phyloP scores from a whole-genome alignment of 2,888 invertebrate genomes.

The Agrochola lychnidis region DNA sequence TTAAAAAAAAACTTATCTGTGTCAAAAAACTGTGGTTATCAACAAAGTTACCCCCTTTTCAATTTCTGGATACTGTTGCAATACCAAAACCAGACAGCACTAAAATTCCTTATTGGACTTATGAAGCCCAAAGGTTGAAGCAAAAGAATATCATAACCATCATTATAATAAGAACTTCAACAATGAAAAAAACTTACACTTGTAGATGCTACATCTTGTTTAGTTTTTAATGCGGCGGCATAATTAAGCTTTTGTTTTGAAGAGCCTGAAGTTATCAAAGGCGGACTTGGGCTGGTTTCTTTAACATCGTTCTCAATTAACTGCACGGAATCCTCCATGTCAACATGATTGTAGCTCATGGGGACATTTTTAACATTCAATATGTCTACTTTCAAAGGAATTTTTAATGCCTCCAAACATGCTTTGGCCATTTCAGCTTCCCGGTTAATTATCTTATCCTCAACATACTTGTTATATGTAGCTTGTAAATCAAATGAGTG shows the following conservation, averaged over 20 bases:
- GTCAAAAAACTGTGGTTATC: neutral
- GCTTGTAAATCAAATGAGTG: constrained; percentile 80
- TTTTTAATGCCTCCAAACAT: constrained; percentile 83
- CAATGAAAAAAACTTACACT: constrained; percentile 77
- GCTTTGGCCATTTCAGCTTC: constrained; percentile 85
- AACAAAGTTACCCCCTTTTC: no score
- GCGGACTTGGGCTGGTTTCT: constrained; percentile 76
- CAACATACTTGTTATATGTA: constrained; percentile 77
- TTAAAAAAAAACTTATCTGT: no score
- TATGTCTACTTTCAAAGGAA: constrained; percentile 79
- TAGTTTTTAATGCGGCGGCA: constrained; percentile 82
- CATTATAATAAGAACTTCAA: neutral
- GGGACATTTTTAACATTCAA: constrained; percentile 78
- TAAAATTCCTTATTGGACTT: neutral
- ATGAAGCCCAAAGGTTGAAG: neutral
- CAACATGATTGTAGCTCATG: constrained; percentile 73
- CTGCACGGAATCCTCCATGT: constrained; percentile 72
- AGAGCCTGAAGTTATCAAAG: constrained; percentile 72
- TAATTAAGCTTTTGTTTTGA: constrained; percentile 79
- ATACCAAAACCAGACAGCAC: neutral
- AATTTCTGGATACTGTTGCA: no score
- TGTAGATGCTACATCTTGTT: constrained; percentile 76
- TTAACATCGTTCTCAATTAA: constrained; percentile 73
- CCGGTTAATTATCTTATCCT: constrained; percentile 78
- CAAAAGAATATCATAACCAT: neutral